phyloP scores from a whole-genome alignment of 2,797 vertebrate species.

The Xyrichtys novacula region DNA sequence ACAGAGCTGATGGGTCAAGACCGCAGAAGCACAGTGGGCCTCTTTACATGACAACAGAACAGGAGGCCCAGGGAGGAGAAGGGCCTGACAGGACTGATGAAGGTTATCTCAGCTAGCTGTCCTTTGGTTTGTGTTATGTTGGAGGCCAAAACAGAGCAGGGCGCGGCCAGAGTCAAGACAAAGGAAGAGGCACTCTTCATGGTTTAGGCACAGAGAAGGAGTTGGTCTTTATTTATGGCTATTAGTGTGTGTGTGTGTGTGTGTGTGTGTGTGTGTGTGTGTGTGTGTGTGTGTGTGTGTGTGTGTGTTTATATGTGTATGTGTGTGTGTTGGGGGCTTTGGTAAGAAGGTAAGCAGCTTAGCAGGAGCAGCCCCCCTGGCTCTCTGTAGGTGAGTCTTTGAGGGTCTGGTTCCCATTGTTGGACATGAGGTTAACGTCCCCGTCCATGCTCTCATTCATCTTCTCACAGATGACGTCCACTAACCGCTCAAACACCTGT shows the following conservation, averaged over 20 bases:
- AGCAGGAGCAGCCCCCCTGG: constrained; percentile 87
- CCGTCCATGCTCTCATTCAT: constrained; percentile 92
- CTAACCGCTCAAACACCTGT: constrained; percentile 92
- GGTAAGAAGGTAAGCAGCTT: constrained; percentile 32
- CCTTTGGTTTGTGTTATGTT: constrained; percentile 1
- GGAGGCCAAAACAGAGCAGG: constrained; percentile 20
- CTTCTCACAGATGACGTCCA: constrained; percentile 93
- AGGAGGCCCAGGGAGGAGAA: background rate
- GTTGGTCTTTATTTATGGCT: constrained; percentile 32
- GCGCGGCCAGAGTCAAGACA: constrained; percentile 6
- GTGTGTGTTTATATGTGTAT: constrained; percentile 28
- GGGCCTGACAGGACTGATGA: constrained; percentile 28
- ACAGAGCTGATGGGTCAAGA: constrained; percentile 13
- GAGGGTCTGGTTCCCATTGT: constrained; percentile 79
- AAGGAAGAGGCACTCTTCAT: constrained; percentile 28
- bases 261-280: constrained; percentile 9
- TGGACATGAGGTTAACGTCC: constrained; percentile 72
- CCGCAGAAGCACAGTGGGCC: constrained; percentile 4
- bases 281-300: constrained; percentile 28
- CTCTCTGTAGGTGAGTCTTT: constrained; percentile 79
- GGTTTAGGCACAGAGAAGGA: constrained; percentile 54
- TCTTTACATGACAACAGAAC: constrained; percentile 2
- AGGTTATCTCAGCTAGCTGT: constrained; percentile 36
- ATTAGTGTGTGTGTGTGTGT: constrained; percentile 1
- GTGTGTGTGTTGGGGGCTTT: constrained; percentile 16